phyloP scores from a whole-genome alignment of 2,888 invertebrate genomes.

The Lasius fuliginosus region DNA sequence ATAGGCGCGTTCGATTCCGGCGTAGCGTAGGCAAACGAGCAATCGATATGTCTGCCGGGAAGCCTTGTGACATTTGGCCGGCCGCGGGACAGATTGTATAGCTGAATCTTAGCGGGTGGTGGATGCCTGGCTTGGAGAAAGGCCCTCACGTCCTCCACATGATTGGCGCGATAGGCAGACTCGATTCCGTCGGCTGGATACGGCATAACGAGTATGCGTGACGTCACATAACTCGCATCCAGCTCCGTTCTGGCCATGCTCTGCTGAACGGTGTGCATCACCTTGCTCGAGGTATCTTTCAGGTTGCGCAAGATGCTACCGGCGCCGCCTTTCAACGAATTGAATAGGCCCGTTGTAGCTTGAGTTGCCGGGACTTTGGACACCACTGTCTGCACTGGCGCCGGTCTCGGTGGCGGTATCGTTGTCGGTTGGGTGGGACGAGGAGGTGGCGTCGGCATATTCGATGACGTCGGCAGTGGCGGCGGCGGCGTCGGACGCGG shows the following conservation, averaged over 20 bases:
- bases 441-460: slow-evolving; percentile 78
- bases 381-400: slow-evolving; percentile 73
- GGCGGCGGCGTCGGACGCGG: slow-evolving; percentile 79
- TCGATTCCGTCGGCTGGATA: slow-evolving; percentile 98
- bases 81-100: slow-evolving; percentile 93
- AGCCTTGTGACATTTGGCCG: slow-evolving; percentile 88
- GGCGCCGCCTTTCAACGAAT: slow-evolving; percentile 96
- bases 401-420: slow-evolving; percentile 79
- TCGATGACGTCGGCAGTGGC: slow-evolving; percentile 78
- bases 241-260: slow-evolving; percentile 95
- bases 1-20: slow-evolving; percentile 92
- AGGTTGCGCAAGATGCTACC: slow-evolving; percentile 97
- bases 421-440: slow-evolving; percentile 80
- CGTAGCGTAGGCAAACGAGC: slow-evolving; percentile 90
- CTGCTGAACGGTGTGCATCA: slow-evolving; percentile 98
- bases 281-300: slow-evolving; percentile 98
- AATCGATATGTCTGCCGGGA: slow-evolving; percentile 89
- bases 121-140: slow-evolving; percentile 93
- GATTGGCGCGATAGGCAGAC: slow-evolving; percentile 96
- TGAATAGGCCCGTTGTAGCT: slow-evolving; percentile 90
- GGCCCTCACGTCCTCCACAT: slow-evolving; percentile 95
- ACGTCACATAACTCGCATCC: slow-evolving; percentile 97
- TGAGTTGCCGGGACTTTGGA: slow-evolving; percentile 74
- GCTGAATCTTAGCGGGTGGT: slow-evolving; percentile 90
- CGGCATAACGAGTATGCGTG: slow-evolving; percentile 97